Evolutionary conservation across 2,113 vertebrate genomes (phyloP).

Genomic region (Halichoeres trimaculatus): DNA sequence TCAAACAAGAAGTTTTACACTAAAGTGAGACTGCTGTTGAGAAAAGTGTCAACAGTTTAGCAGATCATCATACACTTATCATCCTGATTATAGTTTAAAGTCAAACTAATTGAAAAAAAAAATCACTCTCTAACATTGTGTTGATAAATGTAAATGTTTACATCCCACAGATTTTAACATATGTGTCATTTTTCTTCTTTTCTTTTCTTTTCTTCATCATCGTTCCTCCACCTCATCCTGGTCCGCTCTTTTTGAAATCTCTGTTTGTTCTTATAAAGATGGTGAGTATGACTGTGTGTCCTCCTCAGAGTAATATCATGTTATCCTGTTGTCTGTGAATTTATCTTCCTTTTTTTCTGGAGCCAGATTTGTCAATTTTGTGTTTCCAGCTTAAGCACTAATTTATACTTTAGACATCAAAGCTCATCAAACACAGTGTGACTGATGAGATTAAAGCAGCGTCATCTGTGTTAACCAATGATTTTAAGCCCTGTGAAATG

Average conservation of each 20-base stretch:
- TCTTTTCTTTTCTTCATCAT: constrained; percentile 30
- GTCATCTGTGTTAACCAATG: neutral
- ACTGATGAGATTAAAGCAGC: neutral
- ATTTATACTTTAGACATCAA: constrained; percentile 13
- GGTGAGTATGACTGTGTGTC: constrained; percentile 59
- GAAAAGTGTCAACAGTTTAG: no score
- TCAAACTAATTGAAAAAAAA: no score
- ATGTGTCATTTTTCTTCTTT: constrained; percentile 9
- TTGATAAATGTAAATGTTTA: neutral
- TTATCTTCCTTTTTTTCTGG: neutral
- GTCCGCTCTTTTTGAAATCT: constrained; percentile 38
- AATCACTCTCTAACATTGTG: neutral
- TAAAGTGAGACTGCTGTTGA: no score
- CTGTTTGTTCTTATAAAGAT: constrained; percentile 61
- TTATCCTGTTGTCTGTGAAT: neutral
- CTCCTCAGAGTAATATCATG: neutral
- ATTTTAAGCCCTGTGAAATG: neutral
- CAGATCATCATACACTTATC: no score
- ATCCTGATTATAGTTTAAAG: no score
- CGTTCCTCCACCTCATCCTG: constrained; percentile 29
- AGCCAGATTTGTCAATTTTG: neutral
- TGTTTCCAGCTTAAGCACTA: neutral
- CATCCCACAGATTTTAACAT: constrained; percentile 31
- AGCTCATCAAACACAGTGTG: neutral
- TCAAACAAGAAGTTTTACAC: no score